Percentiles rank a stretch among this genome's conserved stretches.
Conservation (phyloP, 2,888 invertebrate species). For the Caenorhabditis macrosperma region DNA sequence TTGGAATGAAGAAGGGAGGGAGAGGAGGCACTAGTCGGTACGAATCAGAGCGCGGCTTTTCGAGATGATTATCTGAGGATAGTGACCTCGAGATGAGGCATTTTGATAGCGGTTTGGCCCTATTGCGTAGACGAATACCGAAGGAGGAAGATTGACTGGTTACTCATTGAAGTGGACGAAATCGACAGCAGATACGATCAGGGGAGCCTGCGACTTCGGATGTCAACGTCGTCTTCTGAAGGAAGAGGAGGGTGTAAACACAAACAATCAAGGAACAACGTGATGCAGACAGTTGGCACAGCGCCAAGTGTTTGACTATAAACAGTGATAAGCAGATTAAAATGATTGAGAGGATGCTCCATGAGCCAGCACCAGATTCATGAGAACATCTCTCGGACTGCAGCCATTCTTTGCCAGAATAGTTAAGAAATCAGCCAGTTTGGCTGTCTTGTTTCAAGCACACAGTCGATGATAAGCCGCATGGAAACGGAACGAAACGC, state of each 20-base stretch:
- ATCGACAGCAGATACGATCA: neutral
- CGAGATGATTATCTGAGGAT: slow-evolving; percentile 47
- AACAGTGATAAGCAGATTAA: no score
- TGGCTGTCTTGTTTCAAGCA: no score
- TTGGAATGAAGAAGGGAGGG: slow-evolving; percentile 27
- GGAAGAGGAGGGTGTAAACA: no score
- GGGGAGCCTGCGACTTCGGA: neutral
- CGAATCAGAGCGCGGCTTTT: slow-evolving; percentile 41
- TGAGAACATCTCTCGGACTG: no score
- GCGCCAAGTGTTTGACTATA: no score
- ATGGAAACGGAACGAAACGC: slow-evolving; percentile 8
- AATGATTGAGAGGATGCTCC: no score
- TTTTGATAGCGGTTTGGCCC: slow-evolving; percentile 53
- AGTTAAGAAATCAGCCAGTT: neutral
- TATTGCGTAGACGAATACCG: slow-evolving; percentile 41
- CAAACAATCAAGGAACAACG: no score
- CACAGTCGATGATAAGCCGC: neutral
- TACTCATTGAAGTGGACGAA: neutral
- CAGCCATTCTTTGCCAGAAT: no score
- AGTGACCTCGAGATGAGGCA: slow-evolving; percentile 52
- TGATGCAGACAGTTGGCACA: no score
- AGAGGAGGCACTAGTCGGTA: slow-evolving; percentile 17
- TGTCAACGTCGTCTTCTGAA: neutral
- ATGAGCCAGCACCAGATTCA: no score
- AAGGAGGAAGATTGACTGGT: slow-evolving; percentile 16